Conservation (phyloP, 2,113 vertebrate species). For the Oncorhynchus keta region DNA sequence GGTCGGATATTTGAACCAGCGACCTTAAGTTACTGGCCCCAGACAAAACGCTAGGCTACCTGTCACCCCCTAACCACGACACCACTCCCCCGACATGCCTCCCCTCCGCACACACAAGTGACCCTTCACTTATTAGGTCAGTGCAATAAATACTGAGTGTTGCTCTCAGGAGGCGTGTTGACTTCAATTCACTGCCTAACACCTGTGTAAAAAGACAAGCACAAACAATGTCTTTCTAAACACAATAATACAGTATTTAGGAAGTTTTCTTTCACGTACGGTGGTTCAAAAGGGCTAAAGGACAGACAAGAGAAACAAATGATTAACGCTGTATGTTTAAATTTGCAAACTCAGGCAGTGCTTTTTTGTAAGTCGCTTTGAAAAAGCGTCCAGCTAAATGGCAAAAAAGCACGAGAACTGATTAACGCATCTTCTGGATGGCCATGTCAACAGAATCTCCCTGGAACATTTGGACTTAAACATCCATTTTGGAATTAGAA, state of each 20-base stretch:
- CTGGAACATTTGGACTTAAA: not conserved
- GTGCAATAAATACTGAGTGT: slow-evolving; percentile 56
- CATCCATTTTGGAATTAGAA: too few species aligned
- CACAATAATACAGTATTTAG: not conserved
- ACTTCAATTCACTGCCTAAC: slow-evolving; percentile 50
- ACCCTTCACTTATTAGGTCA: slow-evolving; percentile 57
- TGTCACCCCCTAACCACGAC: not conserved
- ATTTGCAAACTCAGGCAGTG: slow-evolving; percentile 47
- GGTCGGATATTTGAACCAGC: too few species aligned
- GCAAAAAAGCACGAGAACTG: too few species aligned
- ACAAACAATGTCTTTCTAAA: not conserved
- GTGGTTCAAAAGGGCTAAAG: slow-evolving; percentile 33
- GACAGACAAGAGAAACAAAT: slow-evolving; percentile 17
- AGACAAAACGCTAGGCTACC: not conserved
- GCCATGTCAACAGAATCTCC: not conserved
- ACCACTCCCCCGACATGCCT: slow-evolving; percentile 4
- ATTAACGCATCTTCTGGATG: not conserved
- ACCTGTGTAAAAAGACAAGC: slow-evolving; percentile 62
- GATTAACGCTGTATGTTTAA: slow-evolving; percentile 45
- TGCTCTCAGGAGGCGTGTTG: slow-evolving; percentile 43
- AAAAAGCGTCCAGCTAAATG: too few species aligned
- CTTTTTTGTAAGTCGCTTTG: too few species aligned
- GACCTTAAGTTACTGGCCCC: too few species aligned
- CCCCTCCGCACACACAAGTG: slow-evolving; percentile 23
- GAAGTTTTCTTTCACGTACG: too few species aligned